Conservation (phyloP, 2,797 vertebrate genomes). For the Nyctalus aviator region DNA sequence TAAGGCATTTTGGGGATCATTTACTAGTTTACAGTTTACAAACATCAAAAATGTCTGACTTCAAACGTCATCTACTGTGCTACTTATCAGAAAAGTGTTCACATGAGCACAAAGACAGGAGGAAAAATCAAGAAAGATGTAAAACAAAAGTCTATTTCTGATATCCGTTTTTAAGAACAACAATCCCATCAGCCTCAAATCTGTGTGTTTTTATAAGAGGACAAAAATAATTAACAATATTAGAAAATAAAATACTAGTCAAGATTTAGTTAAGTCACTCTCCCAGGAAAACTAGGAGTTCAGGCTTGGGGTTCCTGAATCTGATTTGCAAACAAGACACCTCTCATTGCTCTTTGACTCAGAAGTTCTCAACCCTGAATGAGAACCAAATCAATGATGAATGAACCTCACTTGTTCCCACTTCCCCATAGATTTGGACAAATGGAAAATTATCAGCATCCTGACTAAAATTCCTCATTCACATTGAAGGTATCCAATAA, state of each 20-base stretch:
- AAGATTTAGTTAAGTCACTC: not conserved
- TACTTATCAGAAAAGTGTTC: constrained; percentile 25
- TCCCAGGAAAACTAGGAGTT: not conserved
- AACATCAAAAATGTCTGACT: constrained; percentile 43
- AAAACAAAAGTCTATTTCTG: not conserved
- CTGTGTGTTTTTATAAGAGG: not conserved
- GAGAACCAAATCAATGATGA: not conserved
- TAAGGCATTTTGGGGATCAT: not conserved
- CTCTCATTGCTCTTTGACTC: not conserved
- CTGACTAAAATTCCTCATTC: not conserved
- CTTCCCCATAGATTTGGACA: not conserved
- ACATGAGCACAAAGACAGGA: not conserved
- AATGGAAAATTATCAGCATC: not conserved
- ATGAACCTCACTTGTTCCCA: not conserved
- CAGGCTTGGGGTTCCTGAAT: not conserved
- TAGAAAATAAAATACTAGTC: not conserved
- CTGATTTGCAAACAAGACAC: not conserved
- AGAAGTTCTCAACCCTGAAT: not conserved
- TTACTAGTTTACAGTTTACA: constrained; percentile 52
- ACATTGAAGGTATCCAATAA: not conserved
- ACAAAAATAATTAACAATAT: constrained; percentile 32
- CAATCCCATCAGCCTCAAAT: not conserved
- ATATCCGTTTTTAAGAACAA: not conserved
- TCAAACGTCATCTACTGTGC: constrained; percentile 43
- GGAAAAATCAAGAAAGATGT: not conserved